These are phyloP conservation scores for Arizona elegans DNA, from an alignment of 2,113 vertebrate species.

Conservation along the genomic window DNA sequence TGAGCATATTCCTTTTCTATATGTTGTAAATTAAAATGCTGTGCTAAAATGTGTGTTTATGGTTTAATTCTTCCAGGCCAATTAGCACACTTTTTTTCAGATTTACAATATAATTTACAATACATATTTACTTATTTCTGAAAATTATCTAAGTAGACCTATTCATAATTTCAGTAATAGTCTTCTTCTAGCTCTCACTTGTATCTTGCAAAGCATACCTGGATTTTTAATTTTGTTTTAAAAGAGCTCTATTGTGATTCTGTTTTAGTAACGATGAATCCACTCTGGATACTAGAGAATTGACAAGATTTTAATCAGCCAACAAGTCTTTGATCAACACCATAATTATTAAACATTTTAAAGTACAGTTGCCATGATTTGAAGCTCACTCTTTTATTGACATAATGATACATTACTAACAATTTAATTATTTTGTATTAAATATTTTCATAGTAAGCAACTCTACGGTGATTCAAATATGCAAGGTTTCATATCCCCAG, in stretches of 20 bases:
- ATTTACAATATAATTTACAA: background rate
- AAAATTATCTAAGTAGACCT: background rate
- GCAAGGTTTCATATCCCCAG: slow-evolving; percentile 61
- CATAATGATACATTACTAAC: slow-evolving; percentile 69
- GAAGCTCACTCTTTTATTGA: slow-evolving; percentile 75
- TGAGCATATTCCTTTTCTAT: background rate
- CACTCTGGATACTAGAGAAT: background rate
- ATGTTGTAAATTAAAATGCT: background rate
- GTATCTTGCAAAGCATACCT: background rate
- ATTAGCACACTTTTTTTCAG: background rate
- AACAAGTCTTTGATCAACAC: background rate
- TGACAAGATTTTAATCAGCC: background rate
- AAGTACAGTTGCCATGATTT: slow-evolving; percentile 51
- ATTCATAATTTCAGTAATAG: background rate
- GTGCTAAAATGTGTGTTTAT: background rate
- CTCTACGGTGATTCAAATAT: slow-evolving; percentile 64
- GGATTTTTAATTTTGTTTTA: background rate
- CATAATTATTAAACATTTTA: background rate
- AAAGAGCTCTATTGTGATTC: background rate
- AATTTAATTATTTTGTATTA: slow-evolving; percentile 65
- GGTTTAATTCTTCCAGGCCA: background rate
- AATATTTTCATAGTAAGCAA: slow-evolving; percentile 62
- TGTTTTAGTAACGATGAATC: background rate
- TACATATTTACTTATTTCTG: background rate
- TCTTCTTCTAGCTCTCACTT: background rate